A percentile compares a stretch with the other conserved stretches of the same genome.
Conservation (phyloP, 2,797 vertebrate species). For the Tragopan temminckii region DNA sequence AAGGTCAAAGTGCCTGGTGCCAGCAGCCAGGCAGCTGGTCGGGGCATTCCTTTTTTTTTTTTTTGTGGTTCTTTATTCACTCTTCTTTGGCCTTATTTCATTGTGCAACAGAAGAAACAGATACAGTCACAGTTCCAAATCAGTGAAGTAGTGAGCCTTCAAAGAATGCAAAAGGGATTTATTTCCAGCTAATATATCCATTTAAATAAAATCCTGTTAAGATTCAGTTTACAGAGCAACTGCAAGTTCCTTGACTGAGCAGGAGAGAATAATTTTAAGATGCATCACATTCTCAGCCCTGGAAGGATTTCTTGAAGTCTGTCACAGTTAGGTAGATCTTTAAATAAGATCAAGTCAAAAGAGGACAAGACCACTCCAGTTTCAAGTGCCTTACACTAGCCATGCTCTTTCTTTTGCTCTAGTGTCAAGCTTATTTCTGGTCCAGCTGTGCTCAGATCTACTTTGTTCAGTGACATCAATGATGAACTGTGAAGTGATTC, state of each 20-base stretch:
- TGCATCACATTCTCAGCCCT: not conserved
- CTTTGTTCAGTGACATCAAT: not conserved
- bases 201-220: not conserved
- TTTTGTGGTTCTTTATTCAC: not conserved
- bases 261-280: not conserved
- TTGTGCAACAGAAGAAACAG: not conserved
- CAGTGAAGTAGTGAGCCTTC: not conserved
- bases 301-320: not conserved
- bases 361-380: not conserved
- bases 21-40: not conserved
- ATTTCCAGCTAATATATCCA: not conserved
- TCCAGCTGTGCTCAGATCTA: not conserved
- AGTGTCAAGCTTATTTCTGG: slow-evolving; percentile 3
- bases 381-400: not conserved
- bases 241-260: not conserved
- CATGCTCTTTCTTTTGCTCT: not conserved
- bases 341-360: not conserved
- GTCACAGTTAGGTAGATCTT: not conserved
- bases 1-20: not conserved
- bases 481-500: not conserved
- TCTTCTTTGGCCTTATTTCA: not conserved
- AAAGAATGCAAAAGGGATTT: not conserved
- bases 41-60: not conserved
- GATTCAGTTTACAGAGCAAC: not conserved
- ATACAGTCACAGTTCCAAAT: not conserved